Conservation (phyloP, 2,797 vertebrate genomes). For the Mormyrus proboscirostris region DNA sequence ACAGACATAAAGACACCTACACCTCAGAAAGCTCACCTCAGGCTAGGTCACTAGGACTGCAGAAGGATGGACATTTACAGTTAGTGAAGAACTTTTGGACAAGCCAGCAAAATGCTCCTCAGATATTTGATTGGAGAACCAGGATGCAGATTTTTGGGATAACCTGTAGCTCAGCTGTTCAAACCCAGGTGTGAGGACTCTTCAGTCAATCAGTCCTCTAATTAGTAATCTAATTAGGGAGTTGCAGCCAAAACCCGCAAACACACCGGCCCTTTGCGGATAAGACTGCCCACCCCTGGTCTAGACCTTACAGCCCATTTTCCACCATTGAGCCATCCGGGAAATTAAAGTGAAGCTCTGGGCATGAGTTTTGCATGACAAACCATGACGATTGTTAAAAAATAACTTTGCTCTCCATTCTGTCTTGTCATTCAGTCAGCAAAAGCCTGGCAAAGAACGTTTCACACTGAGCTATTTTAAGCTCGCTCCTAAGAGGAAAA, state of each 20-base stretch:
- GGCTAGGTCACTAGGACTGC: neutral
- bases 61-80: neutral
- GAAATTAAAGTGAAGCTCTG: neutral
- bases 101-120: neutral
- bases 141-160: no score
- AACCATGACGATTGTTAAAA: neutral
- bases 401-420: neutral
- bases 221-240: no score
- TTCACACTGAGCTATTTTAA: neutral
- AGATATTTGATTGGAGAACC: neutral
- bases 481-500: neutral
- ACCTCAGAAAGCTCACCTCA: neutral
- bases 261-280: no score
- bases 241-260: no score
- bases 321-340: neutral
- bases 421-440: neutral
- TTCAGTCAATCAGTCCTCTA: no score
- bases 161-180: no score
- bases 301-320: neutral
- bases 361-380: neutral
- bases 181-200: no score
- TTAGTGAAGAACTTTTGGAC: neutral
- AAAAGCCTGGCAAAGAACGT: neutral
- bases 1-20: slow-evolving; percentile 9
- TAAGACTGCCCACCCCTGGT: no score